Conservation (phyloP, 2,888 invertebrate genomes). For the Pristionchus entomophagus region DNA sequence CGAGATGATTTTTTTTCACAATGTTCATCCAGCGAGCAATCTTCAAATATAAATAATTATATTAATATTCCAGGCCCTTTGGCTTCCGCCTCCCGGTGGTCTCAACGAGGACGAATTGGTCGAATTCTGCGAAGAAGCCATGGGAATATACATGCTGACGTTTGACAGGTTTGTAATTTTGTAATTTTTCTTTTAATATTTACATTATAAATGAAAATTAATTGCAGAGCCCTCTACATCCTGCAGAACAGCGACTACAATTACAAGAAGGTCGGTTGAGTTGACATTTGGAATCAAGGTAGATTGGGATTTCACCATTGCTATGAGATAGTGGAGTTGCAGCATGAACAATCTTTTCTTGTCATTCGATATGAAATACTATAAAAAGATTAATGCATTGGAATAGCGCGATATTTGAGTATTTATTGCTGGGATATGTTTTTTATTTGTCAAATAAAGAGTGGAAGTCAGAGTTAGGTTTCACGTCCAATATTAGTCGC, state of each 20-base stretch:
- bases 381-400: too few species aligned
- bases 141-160: conserved; percentile 43
- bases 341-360: too few species aligned
- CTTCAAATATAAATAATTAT: too few species aligned
- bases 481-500: too few species aligned
- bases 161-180: conserved; percentile 29
- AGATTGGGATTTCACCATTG: too few species aligned
- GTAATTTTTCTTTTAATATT: not conserved
- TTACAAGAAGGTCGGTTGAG: conserved; percentile 39
- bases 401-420: too few species aligned
- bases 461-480: too few species aligned
- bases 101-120: conserved; percentile 42
- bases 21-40: not conserved
- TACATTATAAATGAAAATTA: not conserved
- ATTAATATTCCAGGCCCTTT: conserved; percentile 37
- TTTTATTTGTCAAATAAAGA: too few species aligned
- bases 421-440: too few species aligned
- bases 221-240: conserved; percentile 49
- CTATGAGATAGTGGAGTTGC: too few species aligned
- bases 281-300: too few species aligned
- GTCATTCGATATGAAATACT: too few species aligned
- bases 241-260: conserved; percentile 48
- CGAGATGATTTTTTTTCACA: not conserved
- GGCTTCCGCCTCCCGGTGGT: conserved; percentile 36
- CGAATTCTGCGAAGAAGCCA: conserved; percentile 45